Evolutionary conservation across 2,888 invertebrate genomes (phyloP), one percentile per base, ranked within the genome.

Genomic region (Euphydryas editha): DNA sequence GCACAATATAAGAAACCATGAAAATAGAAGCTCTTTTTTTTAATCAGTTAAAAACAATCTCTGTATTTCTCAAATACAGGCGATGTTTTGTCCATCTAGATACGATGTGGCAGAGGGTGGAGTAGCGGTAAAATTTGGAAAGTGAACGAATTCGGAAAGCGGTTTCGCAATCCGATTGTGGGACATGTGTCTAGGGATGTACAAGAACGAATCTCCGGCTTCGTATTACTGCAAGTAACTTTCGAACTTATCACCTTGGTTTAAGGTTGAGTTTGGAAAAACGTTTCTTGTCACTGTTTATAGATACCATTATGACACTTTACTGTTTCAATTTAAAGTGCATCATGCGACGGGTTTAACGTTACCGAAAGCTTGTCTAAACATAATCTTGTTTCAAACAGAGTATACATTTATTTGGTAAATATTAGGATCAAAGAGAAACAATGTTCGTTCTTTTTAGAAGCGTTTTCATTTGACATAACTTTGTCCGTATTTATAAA

Each of bases 121-220:
- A 24, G 24, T 51, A 7, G 6, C 62, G 46, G 37, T 57, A 15
- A 46, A 59, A 59, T 36, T 42, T 39, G n/a, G 21, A 54, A 54
- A 61, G 18, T 46, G 54, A 13, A 59, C 39, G 17, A 60, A 57
- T 59, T 57, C 49, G 20, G 11, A 20, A 44, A 44, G 57, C 10
- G 64, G 51, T 54, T 47, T 46, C 30, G 30, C 57, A 36, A 30
- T 36, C 64, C 39, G 61, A 61, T 61, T 61, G 58, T 49, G 51
- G 61, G 55, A 61, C 61, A 57, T 11, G 61, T 61, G 51, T 61
- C 60, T 24, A 39, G 67, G 67, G 64, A 64, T 54, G 60, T 46
- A 64, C 58, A 20, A 21, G 11, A 37, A 51, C 37, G 17, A 24
- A 20, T 62, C 21, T 15, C 18, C 8, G 20, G 6, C 13, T 20